phyloP scores from a whole-genome alignment of 2,113 vertebrate genomes.

The Seriola dumerili region DNA sequence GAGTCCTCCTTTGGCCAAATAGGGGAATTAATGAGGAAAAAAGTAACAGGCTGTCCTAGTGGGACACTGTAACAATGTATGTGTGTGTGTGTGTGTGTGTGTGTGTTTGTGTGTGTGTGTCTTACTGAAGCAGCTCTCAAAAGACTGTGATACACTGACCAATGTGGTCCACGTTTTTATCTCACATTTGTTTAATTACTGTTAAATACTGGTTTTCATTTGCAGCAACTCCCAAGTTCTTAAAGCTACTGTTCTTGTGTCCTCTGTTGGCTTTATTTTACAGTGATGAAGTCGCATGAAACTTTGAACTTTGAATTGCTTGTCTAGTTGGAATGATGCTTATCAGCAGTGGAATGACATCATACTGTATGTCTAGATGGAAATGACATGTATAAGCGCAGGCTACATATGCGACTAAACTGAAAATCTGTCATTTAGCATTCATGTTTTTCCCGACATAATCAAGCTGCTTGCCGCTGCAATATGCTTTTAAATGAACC shows the following conservation, averaged over 20 bases:
- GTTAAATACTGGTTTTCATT: background rate
- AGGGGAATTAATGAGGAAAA: conserved; percentile 66
- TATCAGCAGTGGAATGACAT: background rate
- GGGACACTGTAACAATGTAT: conserved; percentile 36
- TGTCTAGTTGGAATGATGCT: background rate
- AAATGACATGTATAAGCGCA: background rate
- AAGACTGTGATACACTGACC: conserved; percentile 19
- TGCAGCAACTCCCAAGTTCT: background rate
- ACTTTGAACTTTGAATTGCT: conserved; percentile 10
- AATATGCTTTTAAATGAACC: conserved; percentile 37
- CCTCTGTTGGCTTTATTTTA: background rate
- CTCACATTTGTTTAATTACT: background rate
- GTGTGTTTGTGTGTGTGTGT: conserved; percentile 4
- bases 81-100: conserved; percentile 1
- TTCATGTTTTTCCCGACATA: background rate
- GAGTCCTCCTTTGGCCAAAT: conserved; percentile 55
- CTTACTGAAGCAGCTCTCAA: conserved; percentile 12
- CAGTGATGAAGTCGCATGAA: background rate
- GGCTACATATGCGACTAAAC: background rate
- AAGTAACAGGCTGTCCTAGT: conserved; percentile 41
- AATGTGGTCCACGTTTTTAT: background rate
- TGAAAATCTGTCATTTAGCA: conserved; percentile 5
- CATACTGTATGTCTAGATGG: background rate
- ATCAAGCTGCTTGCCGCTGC: background rate
- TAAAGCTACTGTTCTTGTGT: background rate